A percentile compares a stretch with the other conserved stretches of the same genome.
These are phyloP conservation scores for Drosophila dives DNA, from an alignment of 2,888 invertebrate species.

Conservation along the genomic window DNA sequence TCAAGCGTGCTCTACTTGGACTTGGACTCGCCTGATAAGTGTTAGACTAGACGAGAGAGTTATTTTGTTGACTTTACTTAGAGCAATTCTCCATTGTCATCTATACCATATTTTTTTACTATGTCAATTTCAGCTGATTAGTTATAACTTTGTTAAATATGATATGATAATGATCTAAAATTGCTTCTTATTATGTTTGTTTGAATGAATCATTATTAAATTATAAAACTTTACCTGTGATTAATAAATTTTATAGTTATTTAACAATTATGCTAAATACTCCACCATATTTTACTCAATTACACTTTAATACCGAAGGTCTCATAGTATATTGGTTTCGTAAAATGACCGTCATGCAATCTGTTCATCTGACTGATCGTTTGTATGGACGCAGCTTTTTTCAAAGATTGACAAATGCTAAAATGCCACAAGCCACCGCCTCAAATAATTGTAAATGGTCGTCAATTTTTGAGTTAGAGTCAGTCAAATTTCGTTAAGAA, in stretches of 20 bases:
- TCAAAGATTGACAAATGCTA: too few species aligned
- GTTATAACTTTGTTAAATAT: background rate
- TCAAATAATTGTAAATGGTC: too few species aligned
- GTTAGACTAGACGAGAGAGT: conserved; percentile 25
- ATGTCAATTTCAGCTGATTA: background rate
- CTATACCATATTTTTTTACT: background rate
- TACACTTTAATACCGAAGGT: background rate
- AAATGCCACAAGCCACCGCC: too few species aligned
- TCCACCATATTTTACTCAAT: too few species aligned
- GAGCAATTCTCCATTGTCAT: background rate
- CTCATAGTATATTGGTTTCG: too few species aligned
- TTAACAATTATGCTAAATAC: background rate
- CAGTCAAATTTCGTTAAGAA: too few species aligned
- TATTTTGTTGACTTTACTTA: conserved; percentile 9
- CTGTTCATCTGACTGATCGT: too few species aligned
- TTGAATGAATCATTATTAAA: background rate
- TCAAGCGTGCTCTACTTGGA: conserved; percentile 43
- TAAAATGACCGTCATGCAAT: too few species aligned
- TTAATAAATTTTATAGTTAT: background rate
- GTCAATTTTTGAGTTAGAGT: too few species aligned
- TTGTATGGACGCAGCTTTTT: too few species aligned
- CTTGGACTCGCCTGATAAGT: conserved; percentile 52
- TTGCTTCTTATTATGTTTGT: background rate
- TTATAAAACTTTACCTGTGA: background rate
- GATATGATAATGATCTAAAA: background rate